These are phyloP conservation scores for cat (Felis catus) DNA, from an alignment of 2,113 vertebrate genomes.

Conservation along the genomic window DNA sequence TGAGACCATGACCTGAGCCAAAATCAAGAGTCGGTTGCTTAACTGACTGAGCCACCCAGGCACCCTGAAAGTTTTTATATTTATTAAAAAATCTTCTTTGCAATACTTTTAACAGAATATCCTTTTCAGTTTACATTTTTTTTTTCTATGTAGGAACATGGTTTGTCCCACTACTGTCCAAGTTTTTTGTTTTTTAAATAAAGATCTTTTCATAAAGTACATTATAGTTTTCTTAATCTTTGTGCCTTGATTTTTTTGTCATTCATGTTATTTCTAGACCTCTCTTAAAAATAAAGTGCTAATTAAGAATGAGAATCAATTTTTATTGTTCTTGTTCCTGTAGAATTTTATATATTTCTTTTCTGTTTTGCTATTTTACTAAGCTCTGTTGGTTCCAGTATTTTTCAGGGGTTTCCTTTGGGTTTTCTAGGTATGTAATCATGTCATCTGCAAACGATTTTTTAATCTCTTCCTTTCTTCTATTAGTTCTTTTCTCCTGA, in stretches of 20 bases:
- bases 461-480: conserved; percentile 19
- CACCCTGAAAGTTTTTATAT: too few relatives aligned
- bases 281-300: background rate
- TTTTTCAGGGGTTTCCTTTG: conserved; percentile 8
- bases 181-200: background rate
- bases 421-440: conserved; percentile 16
- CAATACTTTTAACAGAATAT: background rate
- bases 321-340: background rate
- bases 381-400: background rate
- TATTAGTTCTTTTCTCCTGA: background rate
- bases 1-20: too few relatives aligned
- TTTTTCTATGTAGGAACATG: background rate
- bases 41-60: background rate
- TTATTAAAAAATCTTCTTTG: too few relatives aligned
- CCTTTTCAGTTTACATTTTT: background rate
- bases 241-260: background rate
- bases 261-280: background rate
- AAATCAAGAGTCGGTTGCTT: too few relatives aligned
- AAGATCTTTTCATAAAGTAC: background rate
- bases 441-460: background rate
- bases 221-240: background rate
- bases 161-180: background rate
- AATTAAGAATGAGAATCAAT: conserved; percentile 8
- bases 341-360: conserved; percentile 1
- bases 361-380: background rate